Conservation (phyloP, 2,113 vertebrate species). For the Cephalophus harveyi region DNA sequence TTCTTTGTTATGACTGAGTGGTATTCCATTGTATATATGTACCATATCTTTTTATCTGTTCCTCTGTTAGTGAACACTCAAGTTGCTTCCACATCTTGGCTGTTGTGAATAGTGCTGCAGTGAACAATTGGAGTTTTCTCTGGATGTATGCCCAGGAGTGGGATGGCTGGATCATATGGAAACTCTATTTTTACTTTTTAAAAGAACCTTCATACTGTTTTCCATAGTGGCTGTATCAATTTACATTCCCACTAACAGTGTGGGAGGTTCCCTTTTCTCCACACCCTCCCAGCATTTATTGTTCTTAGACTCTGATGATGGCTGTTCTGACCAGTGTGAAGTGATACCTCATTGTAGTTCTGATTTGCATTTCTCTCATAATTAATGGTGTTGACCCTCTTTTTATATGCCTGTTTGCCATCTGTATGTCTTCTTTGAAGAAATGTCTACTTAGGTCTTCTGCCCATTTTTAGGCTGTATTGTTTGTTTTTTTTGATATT, state of each 20-base stretch:
- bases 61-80: not conserved
- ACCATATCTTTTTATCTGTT: not conserved
- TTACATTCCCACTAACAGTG: not conserved
- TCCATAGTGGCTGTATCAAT: not conserved
- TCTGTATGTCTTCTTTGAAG: not conserved
- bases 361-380: not conserved
- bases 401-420: not conserved
- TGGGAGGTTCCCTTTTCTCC: not conserved
- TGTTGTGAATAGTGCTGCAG: not conserved
- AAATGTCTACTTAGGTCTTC: not conserved
- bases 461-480: not conserved
- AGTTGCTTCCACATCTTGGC: not conserved
- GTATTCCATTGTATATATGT: not conserved
- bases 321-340: not conserved
- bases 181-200: not conserved
- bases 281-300: not conserved
- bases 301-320: not conserved
- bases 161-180: not conserved
- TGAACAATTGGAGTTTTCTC: not conserved
- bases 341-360: not conserved
- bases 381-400: not conserved
- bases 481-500: not conserved
- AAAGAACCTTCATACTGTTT: not conserved
- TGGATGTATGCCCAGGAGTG: not conserved
- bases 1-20: not conserved